Percentiles rank a stretch among this genome's conserved stretches.
Evolutionary conservation across 1,140 invertebrate genomes (phyloP).

Genomic region (Plutomurus gul): DNA sequence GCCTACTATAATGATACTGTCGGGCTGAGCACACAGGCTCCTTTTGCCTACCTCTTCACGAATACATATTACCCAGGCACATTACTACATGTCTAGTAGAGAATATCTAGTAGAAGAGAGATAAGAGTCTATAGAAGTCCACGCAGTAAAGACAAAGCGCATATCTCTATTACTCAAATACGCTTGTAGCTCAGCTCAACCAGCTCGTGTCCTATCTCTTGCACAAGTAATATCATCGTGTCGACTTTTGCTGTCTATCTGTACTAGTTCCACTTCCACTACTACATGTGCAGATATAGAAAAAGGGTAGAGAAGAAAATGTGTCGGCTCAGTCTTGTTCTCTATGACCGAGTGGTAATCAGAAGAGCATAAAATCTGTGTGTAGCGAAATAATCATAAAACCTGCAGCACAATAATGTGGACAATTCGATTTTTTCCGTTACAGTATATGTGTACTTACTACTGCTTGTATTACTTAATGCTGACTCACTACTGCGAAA

Average conservation of each 20-base stretch:
- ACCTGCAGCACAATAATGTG: no score
- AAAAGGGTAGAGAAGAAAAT: background rate
- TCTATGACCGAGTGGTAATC: background rate
- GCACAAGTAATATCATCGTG: background rate
- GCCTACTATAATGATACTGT: background rate
- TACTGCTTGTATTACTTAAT: no score
- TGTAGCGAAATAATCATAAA: no score
- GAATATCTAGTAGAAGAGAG: constrained; percentile 24
- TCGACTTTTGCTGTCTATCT: background rate
- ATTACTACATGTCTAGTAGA: background rate
- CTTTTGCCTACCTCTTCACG: background rate
- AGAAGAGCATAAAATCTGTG: background rate
- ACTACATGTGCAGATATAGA: background rate
- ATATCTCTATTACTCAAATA: constrained; percentile 12
- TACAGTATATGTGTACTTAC: no score
- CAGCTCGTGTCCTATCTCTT: background rate
- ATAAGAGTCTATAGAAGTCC: background rate
- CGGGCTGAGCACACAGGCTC: background rate
- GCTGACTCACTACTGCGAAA: no score
- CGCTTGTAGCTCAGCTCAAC: background rate
- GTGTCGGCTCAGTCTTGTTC: background rate
- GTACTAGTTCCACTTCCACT: background rate
- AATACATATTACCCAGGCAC: background rate
- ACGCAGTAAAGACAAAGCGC: constrained; percentile 15
- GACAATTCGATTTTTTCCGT: no score